Evolutionary conservation across 92 coral and sea anemone genomes (phyloP).

Genomic region (Scolanthus callimorphus): DNA sequence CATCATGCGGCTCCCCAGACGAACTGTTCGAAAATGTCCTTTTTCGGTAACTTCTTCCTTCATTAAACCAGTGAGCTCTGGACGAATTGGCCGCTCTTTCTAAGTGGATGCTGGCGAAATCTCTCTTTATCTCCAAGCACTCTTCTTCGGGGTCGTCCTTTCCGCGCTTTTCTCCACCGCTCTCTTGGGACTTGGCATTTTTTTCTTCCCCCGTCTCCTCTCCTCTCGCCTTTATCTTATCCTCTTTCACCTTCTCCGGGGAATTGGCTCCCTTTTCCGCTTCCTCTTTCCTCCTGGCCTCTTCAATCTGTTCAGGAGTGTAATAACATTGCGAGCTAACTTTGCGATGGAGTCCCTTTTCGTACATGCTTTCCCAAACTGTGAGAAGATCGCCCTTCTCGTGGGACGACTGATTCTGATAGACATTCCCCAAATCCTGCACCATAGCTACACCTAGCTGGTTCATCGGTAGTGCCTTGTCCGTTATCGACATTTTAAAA

Average conservation of each 20-base stretch:
- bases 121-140: conserved; percentile 25
- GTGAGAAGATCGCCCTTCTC: conserved; percentile 57
- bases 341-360: conserved; percentile 74
- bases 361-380: conserved; percentile 87
- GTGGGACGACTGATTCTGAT: conserved; percentile 61
- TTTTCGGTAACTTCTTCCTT: conserved; percentile 74
- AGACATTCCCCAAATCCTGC: conserved; percentile 64
- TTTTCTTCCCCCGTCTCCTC: conserved; percentile 5
- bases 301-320: conserved; percentile 33
- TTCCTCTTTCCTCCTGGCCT: conserved; percentile 7
- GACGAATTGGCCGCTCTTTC: conserved; percentile 78
- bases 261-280: conserved; percentile 5
- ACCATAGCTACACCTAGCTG: conserved; percentile 47
- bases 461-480: conserved; percentile 67
- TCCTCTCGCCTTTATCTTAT: neutral
- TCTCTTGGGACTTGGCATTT: neutral
- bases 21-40: conserved; percentile 51
- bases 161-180: neutral
- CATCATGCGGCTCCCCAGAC: conserved; percentile 16
- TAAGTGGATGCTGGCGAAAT: conserved; percentile 75
- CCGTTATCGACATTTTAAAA: conserved; percentile 46
- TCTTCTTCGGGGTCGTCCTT: conserved; percentile 7
- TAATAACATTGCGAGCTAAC: conserved; percentile 60
- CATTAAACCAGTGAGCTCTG: conserved; percentile 44
- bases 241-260: conserved; percentile 10